Percentiles rank a stretch among this genome's conserved stretches.
phyloP scores from a whole-genome alignment of 2,888 invertebrate species.

The Ecliptopera silaceata region DNA sequence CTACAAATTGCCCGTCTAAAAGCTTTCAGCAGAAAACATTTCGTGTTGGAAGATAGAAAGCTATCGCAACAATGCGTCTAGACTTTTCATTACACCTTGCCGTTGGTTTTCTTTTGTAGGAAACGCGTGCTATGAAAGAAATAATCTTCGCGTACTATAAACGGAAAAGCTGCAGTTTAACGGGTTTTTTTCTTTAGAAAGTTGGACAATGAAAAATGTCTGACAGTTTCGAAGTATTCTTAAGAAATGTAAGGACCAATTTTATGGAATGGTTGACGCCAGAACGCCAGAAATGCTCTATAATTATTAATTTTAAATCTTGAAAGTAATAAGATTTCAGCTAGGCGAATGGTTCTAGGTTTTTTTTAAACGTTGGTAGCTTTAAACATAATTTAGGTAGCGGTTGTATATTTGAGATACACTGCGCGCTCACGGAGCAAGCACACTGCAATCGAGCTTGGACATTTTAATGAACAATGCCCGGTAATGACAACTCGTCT shows the following conservation, averaged over 20 bases:
- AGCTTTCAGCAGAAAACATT: not conserved
- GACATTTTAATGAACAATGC: too few species aligned
- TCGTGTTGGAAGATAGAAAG: slow-evolving; percentile 14
- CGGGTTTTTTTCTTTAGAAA: not conserved
- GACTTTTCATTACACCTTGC: slow-evolving; percentile 56
- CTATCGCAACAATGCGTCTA: slow-evolving; percentile 55
- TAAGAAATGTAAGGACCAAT: not conserved
- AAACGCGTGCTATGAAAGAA: slow-evolving; percentile 14
- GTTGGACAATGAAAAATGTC: not conserved
- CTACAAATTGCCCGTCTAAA: not conserved
- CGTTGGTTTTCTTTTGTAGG: slow-evolving; percentile 12
- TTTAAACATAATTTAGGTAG: too few species aligned
- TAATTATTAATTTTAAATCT: too few species aligned
- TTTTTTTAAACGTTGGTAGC: too few species aligned
- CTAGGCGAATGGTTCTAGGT: too few species aligned
- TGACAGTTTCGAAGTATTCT: not conserved
- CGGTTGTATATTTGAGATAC: too few species aligned
- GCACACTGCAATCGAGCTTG: too few species aligned
- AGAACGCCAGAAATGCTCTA: too few species aligned
- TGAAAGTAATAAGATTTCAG: too few species aligned
- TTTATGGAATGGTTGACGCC: not conserved
- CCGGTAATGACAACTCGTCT: too few species aligned
- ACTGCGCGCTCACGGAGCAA: too few species aligned
- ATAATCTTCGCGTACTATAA: not conserved
- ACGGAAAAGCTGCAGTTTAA: not conserved